Percentiles rank a stretch among this genome's conserved stretches.
Evolutionary conservation across 2,113 vertebrate genomes (phyloP).

Genomic region (Ursus arctos): DNA sequence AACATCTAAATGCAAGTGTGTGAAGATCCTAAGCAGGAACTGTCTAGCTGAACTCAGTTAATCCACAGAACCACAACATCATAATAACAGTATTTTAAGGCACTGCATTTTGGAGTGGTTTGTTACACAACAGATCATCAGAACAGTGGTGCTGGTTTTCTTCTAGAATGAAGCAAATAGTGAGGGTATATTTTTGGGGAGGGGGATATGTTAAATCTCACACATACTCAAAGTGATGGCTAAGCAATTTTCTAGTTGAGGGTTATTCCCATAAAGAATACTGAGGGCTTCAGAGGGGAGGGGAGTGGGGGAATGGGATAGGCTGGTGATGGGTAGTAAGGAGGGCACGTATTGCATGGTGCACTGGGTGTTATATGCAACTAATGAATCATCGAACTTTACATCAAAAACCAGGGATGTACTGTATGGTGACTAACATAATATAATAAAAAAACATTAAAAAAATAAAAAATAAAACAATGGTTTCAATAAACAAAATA

Average conservation of each 20-base stretch:
- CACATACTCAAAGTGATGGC: neutral
- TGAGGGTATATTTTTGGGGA: neutral
- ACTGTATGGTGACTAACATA: too few relatives aligned
- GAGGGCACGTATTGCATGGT: too few relatives aligned
- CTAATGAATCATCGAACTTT: too few relatives aligned
- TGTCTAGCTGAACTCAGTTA: neutral
- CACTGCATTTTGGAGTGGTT: neutral
- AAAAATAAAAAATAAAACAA: too few relatives aligned
- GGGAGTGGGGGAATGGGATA: too few relatives aligned
- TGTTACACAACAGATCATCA: neutral
- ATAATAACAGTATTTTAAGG: neutral
- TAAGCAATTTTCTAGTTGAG: neutral
- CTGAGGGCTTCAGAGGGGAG: too few relatives aligned
- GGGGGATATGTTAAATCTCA: neutral
- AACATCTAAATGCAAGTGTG: too few relatives aligned
- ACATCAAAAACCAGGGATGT: too few relatives aligned
- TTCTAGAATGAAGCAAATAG: neutral
- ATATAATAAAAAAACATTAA: too few relatives aligned
- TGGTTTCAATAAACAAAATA: too few relatives aligned
- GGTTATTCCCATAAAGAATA: neutral
- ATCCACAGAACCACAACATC: neutral
- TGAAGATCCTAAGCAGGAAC: neutral
- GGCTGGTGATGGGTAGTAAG: too few relatives aligned
- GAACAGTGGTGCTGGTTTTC: neutral
- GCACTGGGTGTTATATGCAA: too few relatives aligned